Base-by-base conservation (phyloP, 2,113 vertebrate genomes). In the Camarhynchus parvulus region DNA sequence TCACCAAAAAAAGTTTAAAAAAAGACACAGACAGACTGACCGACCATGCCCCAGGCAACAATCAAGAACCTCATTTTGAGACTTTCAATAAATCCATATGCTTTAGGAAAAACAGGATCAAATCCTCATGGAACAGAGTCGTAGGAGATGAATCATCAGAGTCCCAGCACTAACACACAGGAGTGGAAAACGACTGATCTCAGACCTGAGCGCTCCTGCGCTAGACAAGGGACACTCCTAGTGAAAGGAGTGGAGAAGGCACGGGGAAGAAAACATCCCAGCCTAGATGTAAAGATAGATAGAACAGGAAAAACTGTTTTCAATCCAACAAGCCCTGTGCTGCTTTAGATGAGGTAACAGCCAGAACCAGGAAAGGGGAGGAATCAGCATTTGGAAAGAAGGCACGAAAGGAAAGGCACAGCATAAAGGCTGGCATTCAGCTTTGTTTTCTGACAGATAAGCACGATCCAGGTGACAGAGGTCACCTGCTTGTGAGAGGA, bases 201-300 rank as follows among this genome's bases (percentile, higher is more conserved):
- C 64, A 87, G 79, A 79, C 33, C 68, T 19, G 68, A 77, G 56
- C 2, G 0, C 69, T 91, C 41, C 73, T 18, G 47, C 41, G 30
- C n/a, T 68, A 81, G 70, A 49, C 72, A 35, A 77, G 64, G 46
- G 50, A 93, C 72, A 59, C 83, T 95, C 91, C 95, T 95, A 95
- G 91, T 35, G 87, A 94, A 95, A 96, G 92, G 89, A 89, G 89
- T 39, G 87, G 81, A 94, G 74, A 92, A 84, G 6, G 3, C 56
- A 81, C 18, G 10, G 55, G 80, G 66, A 96, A 91, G 79, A 94
- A 96, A 96, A 94, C 92, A 95, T 87, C 88, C 39, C 92, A 95
- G 33, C 64, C 89, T 67, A 86, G 88, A 97, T 90, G 58, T 24
- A 67, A 73, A 68, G 87, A 96, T 46, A 79, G 39, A 94, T 18